Base-by-base conservation (phyloP, 2,797 vertebrate genomes). In the Anguilla marmorata region DNA sequence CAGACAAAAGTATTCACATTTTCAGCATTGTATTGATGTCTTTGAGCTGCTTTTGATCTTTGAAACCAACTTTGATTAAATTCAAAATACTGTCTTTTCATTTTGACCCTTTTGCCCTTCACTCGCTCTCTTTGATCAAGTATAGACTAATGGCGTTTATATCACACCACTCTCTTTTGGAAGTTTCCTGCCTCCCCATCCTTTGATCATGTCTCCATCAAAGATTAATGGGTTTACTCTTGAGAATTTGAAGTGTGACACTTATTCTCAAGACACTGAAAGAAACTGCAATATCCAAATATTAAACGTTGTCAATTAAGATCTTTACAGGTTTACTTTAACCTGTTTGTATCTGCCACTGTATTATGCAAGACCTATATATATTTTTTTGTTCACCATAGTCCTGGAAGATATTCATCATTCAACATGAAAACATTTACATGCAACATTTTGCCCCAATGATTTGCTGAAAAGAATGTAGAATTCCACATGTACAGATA, bases 1-100 rank as follows among this genome's bases (percentile, higher is more conserved):
- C 52, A 85, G 86, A 87, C 60, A 86, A 54, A 86, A 12, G 72
- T 87, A 82, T 69, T 50, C 86, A 88, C 58, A 87, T 60, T 88
- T 88, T 86, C 86, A 48, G 48, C 30, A 69, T 69, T 63, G 83
- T 72, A 85, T 19, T 63, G 86, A 27, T 87, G 84, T 74, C 86
- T 80, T 24, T 80, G 41, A 82, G 66, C n/a, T 56, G 41, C 30
- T 50, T 85, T 74, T 86, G 48, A 88, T 89, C 60, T 88, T 83
- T 86, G 74, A 86, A 84, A 66, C n/a, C 12, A 80, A 37, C 74
- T 89, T 89, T 88, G 74, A 87, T 87, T 87, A 56, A 89, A 54
- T 60, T 85, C 14, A 63, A 72, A 87, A 33, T 41, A 3, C 1
- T 21, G 56, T 21, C n/a, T 52, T 76, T 48, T 45, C 27, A 50